Evolutionary conservation across 2,888 invertebrate species (phyloP).

Genomic region (Drosophila crucigera): DNA sequence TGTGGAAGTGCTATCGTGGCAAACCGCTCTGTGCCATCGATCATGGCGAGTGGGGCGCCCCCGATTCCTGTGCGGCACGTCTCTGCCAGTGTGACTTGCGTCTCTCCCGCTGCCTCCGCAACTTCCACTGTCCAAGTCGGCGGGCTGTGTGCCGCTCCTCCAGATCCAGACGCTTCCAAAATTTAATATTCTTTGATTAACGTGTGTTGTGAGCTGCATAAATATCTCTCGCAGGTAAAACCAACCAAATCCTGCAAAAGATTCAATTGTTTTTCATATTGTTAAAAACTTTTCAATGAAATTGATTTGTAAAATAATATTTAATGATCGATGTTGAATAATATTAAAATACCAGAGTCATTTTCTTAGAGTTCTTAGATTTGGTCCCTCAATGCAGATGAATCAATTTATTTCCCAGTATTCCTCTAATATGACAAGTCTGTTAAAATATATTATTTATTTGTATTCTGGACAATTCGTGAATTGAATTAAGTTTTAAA

Average conservation of each 20-base stretch:
- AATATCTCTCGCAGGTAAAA: background rate
- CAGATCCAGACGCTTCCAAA: conserved; percentile 90
- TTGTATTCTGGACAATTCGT: background rate
- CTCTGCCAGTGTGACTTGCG: conserved; percentile 94
- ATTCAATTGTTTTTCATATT: background rate
- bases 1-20: conserved; percentile 93
- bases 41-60: conserved; percentile 87
- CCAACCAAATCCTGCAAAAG: background rate
- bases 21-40: conserved; percentile 90
- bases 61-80: conserved; percentile 90
- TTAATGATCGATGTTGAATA: background rate
- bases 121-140: conserved; percentile 90
- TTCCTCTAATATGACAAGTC: background rate
- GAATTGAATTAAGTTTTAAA: background rate
- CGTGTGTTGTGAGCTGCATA: background rate
- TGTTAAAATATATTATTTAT: background rate
- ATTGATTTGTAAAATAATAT: background rate
- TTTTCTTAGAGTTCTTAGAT: background rate
- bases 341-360: background rate
- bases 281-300: background rate
- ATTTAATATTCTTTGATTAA: conserved; percentile 86
- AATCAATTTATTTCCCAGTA: background rate
- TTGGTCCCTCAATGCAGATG: background rate
- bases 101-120: conserved; percentile 92
- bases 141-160: conserved; percentile 91